These are phyloP conservation scores for Nymphalis io DNA, from an alignment of 1,140 invertebrate species.

Conservation along the genomic window DNA sequence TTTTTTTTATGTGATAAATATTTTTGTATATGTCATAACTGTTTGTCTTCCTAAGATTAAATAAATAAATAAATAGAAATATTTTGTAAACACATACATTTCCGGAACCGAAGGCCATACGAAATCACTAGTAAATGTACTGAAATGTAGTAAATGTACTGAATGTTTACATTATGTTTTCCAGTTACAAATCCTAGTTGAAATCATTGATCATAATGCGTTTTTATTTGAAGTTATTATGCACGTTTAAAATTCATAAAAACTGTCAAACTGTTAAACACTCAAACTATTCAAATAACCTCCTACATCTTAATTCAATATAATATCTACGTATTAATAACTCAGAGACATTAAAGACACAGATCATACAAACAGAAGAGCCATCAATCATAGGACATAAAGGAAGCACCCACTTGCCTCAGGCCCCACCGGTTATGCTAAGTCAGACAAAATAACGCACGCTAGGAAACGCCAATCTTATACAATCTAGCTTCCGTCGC, in stretches of 20 bases:
- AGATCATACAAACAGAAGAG: constrained; percentile 10
- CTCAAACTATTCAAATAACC: not conserved
- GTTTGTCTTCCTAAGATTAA: no score
- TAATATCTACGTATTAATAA: not conserved
- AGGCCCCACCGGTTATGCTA: constrained; percentile 36
- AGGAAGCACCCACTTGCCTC: constrained; percentile 63
- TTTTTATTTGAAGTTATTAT: no score
- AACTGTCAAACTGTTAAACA: not conserved
- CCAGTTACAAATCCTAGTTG: no score
- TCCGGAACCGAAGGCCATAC: no score
- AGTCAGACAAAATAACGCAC: constrained; percentile 41
- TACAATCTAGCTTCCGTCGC: constrained; percentile 22
- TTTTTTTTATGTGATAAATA: no score
- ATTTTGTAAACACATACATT: no score
- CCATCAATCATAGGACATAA: constrained; percentile 39
- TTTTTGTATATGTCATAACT: no score
- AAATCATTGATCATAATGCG: no score
- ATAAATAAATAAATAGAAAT: no score
- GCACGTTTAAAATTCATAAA: not conserved
- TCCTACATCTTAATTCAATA: not conserved
- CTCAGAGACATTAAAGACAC: not conserved
- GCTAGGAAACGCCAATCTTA: constrained; percentile 60
- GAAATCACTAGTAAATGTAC: no score
- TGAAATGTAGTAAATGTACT: no score
- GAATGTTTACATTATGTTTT: no score